These are phyloP conservation scores for Branchinecta sandiegonensis DNA, from an alignment of 2,888 invertebrate genomes.

Conservation along the genomic window DNA sequence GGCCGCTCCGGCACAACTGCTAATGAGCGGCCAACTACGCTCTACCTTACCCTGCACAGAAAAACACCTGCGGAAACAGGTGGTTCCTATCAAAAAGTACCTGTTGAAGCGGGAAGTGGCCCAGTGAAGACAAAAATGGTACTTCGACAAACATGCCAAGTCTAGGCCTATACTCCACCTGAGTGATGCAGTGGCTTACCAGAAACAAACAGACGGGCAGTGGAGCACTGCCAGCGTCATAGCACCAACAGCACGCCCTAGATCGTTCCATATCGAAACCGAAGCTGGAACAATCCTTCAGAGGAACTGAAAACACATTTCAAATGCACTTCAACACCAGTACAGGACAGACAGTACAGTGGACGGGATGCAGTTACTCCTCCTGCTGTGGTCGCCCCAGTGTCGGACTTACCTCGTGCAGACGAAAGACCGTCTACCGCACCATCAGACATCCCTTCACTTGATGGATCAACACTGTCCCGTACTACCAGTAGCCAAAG, in stretches of 20 bases:
- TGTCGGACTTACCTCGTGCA: conserved; percentile 10
- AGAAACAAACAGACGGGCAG: too few relatives aligned
- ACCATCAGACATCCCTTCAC: background rate
- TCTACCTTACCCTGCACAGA: too few relatives aligned
- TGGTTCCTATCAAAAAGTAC: background rate
- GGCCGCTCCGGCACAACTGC: too few relatives aligned
- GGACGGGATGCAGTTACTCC: background rate
- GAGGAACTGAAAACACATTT: too few relatives aligned
- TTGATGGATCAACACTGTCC: background rate
- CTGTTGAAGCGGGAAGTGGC: background rate
- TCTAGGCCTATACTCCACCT: background rate
- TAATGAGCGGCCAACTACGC: too few relatives aligned
- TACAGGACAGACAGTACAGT: too few relatives aligned
- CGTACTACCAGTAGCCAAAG: too few relatives aligned
- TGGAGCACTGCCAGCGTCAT: too few relatives aligned
- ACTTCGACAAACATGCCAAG: background rate
- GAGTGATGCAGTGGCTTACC: background rate
- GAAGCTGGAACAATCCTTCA: too few relatives aligned
- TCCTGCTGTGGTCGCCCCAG: conserved; percentile 9
- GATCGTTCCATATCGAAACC: too few relatives aligned
- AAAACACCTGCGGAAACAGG: background rate
- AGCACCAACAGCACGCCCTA: too few relatives aligned
- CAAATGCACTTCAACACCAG: too few relatives aligned
- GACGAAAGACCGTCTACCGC: background rate
- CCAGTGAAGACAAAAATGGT: background rate